A percentile compares a stretch with the other conserved stretches of the same genome.
These are phyloP conservation scores for Amblyraja radiata DNA, from an alignment of 2,797 vertebrate genomes.

Conservation along the genomic window DNA sequence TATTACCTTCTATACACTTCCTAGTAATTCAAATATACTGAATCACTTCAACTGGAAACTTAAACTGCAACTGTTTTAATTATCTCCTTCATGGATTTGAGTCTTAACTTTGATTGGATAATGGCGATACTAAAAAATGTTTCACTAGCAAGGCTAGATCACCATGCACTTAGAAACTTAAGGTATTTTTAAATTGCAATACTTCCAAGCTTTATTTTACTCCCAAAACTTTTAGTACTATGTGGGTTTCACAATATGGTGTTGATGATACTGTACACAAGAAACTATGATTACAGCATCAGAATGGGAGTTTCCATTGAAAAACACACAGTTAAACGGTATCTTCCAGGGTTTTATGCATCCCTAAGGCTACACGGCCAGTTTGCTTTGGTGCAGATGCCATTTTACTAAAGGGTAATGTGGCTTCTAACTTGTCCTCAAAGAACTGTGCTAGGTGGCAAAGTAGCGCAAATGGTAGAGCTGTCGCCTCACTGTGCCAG, in stretches of 20 bases:
- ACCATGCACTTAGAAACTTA: background rate
- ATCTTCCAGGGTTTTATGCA: background rate
- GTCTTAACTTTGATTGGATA: background rate
- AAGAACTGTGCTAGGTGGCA: no score
- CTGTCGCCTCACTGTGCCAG: no score
- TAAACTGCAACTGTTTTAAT: slow-evolving; percentile 11
- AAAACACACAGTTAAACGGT: background rate
- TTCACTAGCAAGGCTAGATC: background rate
- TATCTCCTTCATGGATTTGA: slow-evolving; percentile 19
- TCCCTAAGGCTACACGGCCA: background rate
- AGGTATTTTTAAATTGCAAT: background rate
- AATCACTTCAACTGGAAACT: background rate
- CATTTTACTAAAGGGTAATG: background rate
- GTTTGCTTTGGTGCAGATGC: background rate
- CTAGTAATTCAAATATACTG: background rate
- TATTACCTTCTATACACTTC: slow-evolving; percentile 13
- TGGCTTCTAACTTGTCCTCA: background rate
- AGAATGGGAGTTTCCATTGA: background rate
- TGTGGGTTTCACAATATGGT: background rate
- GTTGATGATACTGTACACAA: background rate
- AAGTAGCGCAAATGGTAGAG: no score
- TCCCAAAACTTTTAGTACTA: background rate
- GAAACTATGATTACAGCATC: background rate
- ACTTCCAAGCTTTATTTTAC: background rate
- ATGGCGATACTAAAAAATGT: background rate